Conservation (phyloP, 2,888 invertebrate genomes). For the Selenia dentaria region DNA sequence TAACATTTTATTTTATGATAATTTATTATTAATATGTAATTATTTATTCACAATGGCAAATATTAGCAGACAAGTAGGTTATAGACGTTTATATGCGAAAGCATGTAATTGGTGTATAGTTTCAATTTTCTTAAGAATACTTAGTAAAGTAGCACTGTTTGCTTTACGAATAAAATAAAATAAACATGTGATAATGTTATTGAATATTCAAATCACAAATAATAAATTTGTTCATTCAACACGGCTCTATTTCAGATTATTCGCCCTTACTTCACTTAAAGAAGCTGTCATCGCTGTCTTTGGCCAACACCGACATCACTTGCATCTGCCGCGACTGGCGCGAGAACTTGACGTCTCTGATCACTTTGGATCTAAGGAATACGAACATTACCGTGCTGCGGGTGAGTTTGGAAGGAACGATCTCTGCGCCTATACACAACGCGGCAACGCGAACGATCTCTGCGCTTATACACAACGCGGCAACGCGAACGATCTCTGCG, state of each 20-base stretch:
- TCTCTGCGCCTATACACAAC: not conserved
- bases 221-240: no score
- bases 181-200: no score
- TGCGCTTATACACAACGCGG: not conserved
- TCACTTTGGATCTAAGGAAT: conserved; percentile 7
- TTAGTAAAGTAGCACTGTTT: no score
- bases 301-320: conserved; percentile 12
- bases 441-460: not conserved
- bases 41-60: no score
- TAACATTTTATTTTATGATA: no score
- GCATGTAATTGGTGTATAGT: no score
- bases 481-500: not conserved
- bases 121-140: no score
- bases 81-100: no score
- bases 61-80: no score
- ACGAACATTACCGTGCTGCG: conserved; percentile 7
- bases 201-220: no score
- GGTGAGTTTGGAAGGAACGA: conserved; percentile 6
- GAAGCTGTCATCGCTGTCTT: conserved; percentile 1
- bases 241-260: conserved; percentile 7
- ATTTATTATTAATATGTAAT: no score
- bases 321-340: conserved; percentile 34
- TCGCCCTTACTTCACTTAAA: conserved; percentile 7
- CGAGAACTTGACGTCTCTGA: conserved; percentile 6
- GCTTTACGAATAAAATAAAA: no score